Evolutionary conservation across 2,797 vertebrate species (phyloP).

Genomic region (Pantherophis alleghaniensis): DNA sequence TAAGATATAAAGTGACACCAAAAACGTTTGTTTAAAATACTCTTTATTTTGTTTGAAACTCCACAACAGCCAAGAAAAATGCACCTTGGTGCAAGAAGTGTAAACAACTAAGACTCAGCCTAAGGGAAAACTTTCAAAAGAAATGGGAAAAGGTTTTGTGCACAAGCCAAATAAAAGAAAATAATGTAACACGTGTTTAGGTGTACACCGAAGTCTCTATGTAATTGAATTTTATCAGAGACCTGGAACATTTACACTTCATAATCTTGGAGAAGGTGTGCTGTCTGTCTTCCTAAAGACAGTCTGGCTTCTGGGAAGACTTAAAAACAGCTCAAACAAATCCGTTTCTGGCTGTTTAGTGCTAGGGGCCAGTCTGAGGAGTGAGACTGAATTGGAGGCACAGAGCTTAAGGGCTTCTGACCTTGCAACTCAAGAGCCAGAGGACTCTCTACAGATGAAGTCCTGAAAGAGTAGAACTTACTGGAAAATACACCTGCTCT

Average conservation of each 20-base stretch:
- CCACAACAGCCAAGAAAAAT: background rate
- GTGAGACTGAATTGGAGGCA: background rate
- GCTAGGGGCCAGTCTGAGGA: background rate
- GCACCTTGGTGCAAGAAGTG: background rate
- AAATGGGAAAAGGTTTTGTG: background rate
- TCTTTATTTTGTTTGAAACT: background rate
- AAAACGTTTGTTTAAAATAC: background rate
- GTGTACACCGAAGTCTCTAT: background rate
- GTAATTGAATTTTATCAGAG: background rate
- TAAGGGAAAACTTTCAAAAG: background rate
- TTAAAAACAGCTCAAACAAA: background rate
- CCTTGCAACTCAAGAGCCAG: background rate
- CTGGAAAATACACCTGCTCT: background rate
- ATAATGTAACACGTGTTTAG: background rate
- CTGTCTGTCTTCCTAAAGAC: background rate
- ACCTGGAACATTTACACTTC: background rate
- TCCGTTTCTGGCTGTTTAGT: background rate
- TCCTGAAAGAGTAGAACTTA: background rate
- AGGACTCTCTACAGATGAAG: background rate
- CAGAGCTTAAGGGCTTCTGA: background rate
- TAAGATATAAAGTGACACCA: background rate
- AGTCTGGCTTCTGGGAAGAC: background rate
- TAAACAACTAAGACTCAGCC: background rate
- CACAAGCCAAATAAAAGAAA: background rate
- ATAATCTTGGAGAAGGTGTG: background rate